Evolutionary conservation across 2,113 vertebrate genomes (phyloP), one percentile per base, ranked within the genome.

Genomic region (Eonycteris spelaea): DNA sequence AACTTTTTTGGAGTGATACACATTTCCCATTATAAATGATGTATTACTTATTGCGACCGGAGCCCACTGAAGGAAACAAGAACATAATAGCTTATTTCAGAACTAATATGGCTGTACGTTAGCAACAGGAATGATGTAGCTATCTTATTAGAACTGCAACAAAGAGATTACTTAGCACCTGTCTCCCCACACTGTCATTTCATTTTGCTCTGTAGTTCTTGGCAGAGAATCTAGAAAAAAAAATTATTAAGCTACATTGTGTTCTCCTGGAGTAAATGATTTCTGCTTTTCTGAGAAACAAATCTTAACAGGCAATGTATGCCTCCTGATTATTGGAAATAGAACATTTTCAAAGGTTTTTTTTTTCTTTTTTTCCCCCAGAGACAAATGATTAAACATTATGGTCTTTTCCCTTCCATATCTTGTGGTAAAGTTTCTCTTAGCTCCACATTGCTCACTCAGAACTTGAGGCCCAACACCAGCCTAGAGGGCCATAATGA

Each of bases 131-230:
- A 97, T 35, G 79, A 94, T 94, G 74, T 21, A 68, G 38, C 97
- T 90, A 87, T 96, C 96, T 86, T 96, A 90, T 80, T 89, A 96
- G 95, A 96, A 98, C 91, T 90, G 97, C 55, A 95, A 97, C 90
- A 84, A 77, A 97, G 90, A 93, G 70, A 71, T 97, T 94, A 74
- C 92, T 96, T 98, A 92, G 96, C 97, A 91, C 77, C 94, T 95
- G 89, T 98, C 96, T 83, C n/a, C 84, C 96, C 91, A 90, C 51
- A 86, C 96, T 97, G 35, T 71, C 86, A 93, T 97, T 97, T 84
- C 96, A 55, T 96, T 98, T 98, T 95, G 94, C 71, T 96, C 91
- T 26, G 67, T 77, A 77, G 78, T 88, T 96, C 86, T 95, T 97
- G 97, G 97, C 94, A 97, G 96, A 97, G 95, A 96, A 96, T 80